Conservation (phyloP, 2,113 vertebrate species). For the Ramphastos sulfuratus region DNA sequence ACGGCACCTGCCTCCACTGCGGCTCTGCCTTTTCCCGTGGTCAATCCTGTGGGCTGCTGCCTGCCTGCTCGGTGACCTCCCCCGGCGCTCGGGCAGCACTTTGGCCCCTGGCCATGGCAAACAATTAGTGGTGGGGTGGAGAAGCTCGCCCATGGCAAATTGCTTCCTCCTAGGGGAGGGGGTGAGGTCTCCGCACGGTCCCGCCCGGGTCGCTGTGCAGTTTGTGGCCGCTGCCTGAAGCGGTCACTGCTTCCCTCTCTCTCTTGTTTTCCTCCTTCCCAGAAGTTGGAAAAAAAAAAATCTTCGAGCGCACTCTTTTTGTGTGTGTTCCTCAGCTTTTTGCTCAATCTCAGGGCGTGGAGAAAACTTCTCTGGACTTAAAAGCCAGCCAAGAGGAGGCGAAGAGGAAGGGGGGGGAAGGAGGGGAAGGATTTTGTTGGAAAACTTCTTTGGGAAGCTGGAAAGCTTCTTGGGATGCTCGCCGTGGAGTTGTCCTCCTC, state of each 20-base stretch:
- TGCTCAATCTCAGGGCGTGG: neutral
- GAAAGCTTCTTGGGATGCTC: slow-evolving; percentile 7
- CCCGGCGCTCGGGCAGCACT: neutral
- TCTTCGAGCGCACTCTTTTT: neutral
- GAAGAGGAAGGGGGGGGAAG: neutral
- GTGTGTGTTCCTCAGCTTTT: neutral
- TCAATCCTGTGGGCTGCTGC: slow-evolving; percentile 30
- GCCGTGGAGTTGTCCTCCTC: neutral
- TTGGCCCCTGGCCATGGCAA: slow-evolving; percentile 63
- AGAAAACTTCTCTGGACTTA: neutral
- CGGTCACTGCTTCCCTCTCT: slow-evolving; percentile 14
- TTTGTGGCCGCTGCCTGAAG: slow-evolving; percentile 48
- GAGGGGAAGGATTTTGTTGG: neutral
- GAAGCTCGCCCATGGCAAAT: slow-evolving; percentile 65
- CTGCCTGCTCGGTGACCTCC: slow-evolving; percentile 57
- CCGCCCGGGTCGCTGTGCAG: neutral
- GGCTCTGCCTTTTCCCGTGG: slow-evolving; percentile 56
- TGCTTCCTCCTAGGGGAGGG: slow-evolving; percentile 59
- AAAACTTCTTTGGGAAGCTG: slow-evolving; percentile 11
- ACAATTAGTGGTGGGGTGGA: slow-evolving; percentile 69
- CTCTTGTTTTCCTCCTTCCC: slow-evolving; percentile 13
- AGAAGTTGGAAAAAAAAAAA: slow-evolving; percentile 15
- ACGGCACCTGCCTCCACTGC: slow-evolving; percentile 44
- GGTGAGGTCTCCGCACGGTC: slow-evolving; percentile 10
- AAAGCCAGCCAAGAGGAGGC: neutral